Evolutionary conservation across 2,797 vertebrate species (phyloP).

Genomic region (Lycodopsis pacificus): DNA sequence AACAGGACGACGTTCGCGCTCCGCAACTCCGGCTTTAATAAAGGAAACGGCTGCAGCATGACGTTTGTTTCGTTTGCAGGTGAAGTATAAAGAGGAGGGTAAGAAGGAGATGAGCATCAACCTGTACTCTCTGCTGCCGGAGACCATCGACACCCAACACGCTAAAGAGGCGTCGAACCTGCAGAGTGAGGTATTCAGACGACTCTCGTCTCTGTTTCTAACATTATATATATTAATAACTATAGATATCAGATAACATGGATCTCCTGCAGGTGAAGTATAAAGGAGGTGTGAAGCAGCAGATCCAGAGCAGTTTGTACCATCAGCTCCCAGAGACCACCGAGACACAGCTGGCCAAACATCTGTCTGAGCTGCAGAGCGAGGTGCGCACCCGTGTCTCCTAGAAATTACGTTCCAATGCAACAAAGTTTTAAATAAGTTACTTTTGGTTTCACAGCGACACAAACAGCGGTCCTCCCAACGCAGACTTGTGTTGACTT

Average conservation of each 20-base stretch:
- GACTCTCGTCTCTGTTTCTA: too few relatives aligned
- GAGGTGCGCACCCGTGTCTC: slow-evolving; percentile 44
- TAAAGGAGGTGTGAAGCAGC: slow-evolving; percentile 84
- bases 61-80: slow-evolving; percentile 71
- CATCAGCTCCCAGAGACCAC: slow-evolving; percentile 74
- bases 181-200: slow-evolving; percentile 73
- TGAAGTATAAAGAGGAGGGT: slow-evolving; percentile 89
- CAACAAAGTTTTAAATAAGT: too few relatives aligned
- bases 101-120: slow-evolving; percentile 78
- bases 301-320: slow-evolving; percentile 70
- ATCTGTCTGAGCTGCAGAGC: slow-evolving; percentile 76
- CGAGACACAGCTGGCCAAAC: slow-evolving; percentile 76
- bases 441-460: too few relatives aligned
- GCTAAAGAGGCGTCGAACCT: slow-evolving; percentile 61
- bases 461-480: too few relatives aligned
- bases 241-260: background rate
- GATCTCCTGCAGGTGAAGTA: slow-evolving; percentile 86
- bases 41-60: background rate
- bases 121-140: slow-evolving; percentile 73
- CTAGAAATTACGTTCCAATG: too few relatives aligned
- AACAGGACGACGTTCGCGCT: background rate
- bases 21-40: too few relatives aligned
- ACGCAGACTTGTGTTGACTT: too few relatives aligned
- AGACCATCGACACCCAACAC: slow-evolving; percentile 73
- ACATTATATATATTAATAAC: background rate